Evolutionary conservation across 2,797 vertebrate genomes (phyloP), one percentile per base, ranked within the genome.

Genomic region (Choloepus didactylus): DNA sequence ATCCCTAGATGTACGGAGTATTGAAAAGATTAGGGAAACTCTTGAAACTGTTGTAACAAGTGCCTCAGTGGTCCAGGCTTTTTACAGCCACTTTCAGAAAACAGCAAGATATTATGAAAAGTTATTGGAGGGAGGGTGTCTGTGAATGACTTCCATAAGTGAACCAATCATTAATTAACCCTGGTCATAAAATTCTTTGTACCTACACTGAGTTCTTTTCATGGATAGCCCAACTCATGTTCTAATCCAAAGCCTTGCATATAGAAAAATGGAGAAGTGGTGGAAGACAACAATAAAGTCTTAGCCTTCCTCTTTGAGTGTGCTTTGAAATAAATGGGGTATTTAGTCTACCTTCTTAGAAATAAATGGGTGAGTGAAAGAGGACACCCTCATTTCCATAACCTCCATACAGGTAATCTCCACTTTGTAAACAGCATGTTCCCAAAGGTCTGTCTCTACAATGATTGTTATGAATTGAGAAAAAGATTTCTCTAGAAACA

Each of bases 51-150:
- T n/a, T 93, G 69, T 38, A 93, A 79, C 44, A 77, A 51, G 29
- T 54, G 54, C 60, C 59, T 67, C 69, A 46, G 51, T 2, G 41
- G 94, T 44, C 23, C 59, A 67, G 67, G 72, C 29, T 94, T 96
- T 97, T 87, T 93, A 84, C 16, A 73, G 62, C 72, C 62, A 41
- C 75, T 83, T 94, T 77, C 9, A 95, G 97, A 94, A 59, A 89
- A 96, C 87, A 82, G 69, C 85, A 79, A 96, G 87, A 94, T 56
- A 89, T 93, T 96, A 72, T 90, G 89, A 89, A 89, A 96, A 95
- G 59, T 96, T 66, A 85, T 94, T 95, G 94, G 89, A 97, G 95
- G 88, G 93, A 92, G 89, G 76, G 95, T 94, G 80, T 69, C 31
- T 51, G 73, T n/a, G 31, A 86, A 64, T 35, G 96, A 96, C 77